These are phyloP conservation scores for Icerya purchasi DNA, from an alignment of 2,888 invertebrate genomes.

Conservation along the genomic window DNA sequence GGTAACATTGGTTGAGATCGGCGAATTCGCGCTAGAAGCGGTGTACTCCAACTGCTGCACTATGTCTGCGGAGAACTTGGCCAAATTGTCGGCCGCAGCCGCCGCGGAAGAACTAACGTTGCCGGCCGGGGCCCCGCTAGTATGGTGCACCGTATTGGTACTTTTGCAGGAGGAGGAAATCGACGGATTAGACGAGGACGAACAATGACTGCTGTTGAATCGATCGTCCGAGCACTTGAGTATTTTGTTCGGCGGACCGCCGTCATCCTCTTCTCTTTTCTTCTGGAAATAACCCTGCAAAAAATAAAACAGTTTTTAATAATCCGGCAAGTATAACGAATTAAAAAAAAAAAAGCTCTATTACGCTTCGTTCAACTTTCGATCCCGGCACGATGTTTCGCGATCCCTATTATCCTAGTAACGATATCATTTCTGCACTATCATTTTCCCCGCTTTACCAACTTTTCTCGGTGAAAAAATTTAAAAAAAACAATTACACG, in stretches of 20 bases:
- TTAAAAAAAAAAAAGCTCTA: too few species aligned
- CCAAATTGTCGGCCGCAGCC: slow-evolving; percentile 19
- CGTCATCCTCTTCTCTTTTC: slow-evolving; percentile 2
- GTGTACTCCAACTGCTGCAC: slow-evolving; percentile 80
- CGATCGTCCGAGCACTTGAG: not conserved
- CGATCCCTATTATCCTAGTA: too few species aligned
- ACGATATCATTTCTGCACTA: too few species aligned
- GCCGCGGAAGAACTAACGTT: not conserved
- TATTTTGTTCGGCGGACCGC: not conserved
- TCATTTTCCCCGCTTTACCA: too few species aligned
- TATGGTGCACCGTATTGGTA: not conserved
- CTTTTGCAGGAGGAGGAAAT: not conserved
- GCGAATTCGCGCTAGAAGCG: slow-evolving; percentile 63
- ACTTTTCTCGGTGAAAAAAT: too few species aligned
- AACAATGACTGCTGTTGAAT: not conserved
- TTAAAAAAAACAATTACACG: too few species aligned
- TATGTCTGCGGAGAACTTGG: slow-evolving; percentile 77
- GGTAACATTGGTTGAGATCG: slow-evolving; percentile 78
- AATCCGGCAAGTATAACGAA: too few species aligned
- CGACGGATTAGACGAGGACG: not conserved
- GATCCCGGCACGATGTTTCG: too few species aligned
- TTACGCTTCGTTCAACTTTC: too few species aligned
- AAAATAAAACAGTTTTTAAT: not conserved
- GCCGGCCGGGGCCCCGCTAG: too few species aligned
- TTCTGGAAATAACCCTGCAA: slow-evolving; percentile 3